These are phyloP conservation scores for Arctopsyche grandis DNA, from an alignment of 1,140 invertebrate species.

Conservation along the genomic window DNA sequence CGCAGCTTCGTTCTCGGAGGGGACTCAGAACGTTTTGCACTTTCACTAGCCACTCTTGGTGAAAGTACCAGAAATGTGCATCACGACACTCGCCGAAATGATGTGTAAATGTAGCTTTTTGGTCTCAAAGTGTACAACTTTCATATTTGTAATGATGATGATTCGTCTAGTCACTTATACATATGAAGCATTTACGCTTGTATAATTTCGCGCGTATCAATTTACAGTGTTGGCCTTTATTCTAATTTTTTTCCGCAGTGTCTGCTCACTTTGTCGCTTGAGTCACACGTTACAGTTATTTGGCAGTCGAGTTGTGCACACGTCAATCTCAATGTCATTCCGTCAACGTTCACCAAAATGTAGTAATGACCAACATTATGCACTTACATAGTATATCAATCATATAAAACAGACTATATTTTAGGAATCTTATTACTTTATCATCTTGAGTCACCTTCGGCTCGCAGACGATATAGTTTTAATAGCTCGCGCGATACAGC, in stretches of 20 bases:
- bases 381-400: neutral
- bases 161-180: neutral
- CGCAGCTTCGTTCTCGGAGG: neutral
- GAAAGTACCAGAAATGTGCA: neutral
- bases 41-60: constrained; percentile 2
- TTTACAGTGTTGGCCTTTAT: neutral
- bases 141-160: neutral
- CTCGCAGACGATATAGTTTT: too few species aligned
- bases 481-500: too few species aligned
- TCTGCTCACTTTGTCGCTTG: neutral
- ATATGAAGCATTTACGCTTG: neutral
- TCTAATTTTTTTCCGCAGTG: too few species aligned
- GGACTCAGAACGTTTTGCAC: neutral
- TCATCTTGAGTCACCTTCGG: too few species aligned
- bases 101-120: constrained; percentile 14
- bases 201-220: neutral
- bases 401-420: too few species aligned
- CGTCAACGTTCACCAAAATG: neutral
- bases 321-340: constrained; percentile 6
- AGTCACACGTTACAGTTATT: neutral
- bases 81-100: constrained; percentile 15
- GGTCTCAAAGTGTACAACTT: constrained; percentile 4
- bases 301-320: neutral
- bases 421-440: too few species aligned
- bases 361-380: neutral